Evolutionary conservation across 2,888 invertebrate species (phyloP), one percentile per base, ranked within the genome.

Genomic region (Boloria selene): DNA sequence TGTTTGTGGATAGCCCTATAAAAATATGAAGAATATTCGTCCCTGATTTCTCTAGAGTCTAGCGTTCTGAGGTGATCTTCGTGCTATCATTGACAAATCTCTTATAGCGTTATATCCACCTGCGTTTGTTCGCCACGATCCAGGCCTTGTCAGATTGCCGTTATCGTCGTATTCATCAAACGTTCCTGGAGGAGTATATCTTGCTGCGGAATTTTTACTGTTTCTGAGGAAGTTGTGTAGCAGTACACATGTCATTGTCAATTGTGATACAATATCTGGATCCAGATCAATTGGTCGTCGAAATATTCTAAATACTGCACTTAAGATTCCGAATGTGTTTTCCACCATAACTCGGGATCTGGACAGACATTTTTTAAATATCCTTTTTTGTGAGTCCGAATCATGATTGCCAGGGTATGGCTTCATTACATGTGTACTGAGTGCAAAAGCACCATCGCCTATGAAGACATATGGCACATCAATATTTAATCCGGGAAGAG

Each of bases 391-490:
- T 69, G 75, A 70, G 16, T 66, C 73, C 17, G 60, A 18, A 3
- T 71, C 67, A 72, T 76, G 75, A 31, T 75, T 65, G 44, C 75
- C 77, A 63, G 76, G 75, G 72, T 72, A 77, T 31, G 77, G 78
- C 65, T 80, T 80, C 76, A 79, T 78, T 58, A 77, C 64, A 52
- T 78, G 72, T 56, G 31, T 5, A 70, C 72, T 72, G 6, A 80
- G 55, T 68, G 79, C 74, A 77, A 79, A 80, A 72, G 76, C 79
- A 67, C 76, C 73, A 52, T 80, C 77, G 10, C 44, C 77, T 72
- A 79, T 18, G 61, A 80, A 77, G 0, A 79, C 72, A 56, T 78
- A 79, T 58, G 78, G 78, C 1, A 78, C 5, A 69, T 77, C 61
- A 70, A 74, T 65, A 64, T 72, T 69, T 22, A 70, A 71, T 66